Conservation (phyloP, 2,797 vertebrate genomes). For the Rhabdomys pumilio region DNA sequence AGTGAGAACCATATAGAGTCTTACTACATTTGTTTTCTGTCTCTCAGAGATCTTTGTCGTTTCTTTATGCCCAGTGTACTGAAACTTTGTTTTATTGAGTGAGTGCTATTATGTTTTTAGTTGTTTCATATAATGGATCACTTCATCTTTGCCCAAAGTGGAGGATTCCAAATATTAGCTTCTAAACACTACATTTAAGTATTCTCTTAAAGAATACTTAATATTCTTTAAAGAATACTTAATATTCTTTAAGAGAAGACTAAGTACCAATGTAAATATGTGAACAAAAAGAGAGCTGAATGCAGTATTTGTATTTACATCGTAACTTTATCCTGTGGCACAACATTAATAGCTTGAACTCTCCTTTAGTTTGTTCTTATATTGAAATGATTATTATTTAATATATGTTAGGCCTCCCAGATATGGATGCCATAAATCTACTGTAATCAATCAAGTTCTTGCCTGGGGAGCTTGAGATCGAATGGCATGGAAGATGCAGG, state of each 20-base stretch:
- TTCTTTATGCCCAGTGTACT: neutral
- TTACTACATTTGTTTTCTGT: neutral
- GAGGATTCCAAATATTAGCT: neutral
- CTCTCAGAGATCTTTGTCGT: neutral
- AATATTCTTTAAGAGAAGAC: neutral
- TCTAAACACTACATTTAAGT: neutral
- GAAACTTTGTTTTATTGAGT: neutral
- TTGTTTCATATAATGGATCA: slow-evolving; percentile 4
- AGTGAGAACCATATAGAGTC: neutral
- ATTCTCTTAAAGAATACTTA: neutral
- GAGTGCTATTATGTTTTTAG: neutral
- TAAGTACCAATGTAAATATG: slow-evolving; percentile 53
- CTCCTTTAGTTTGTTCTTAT: slow-evolving; percentile 70
- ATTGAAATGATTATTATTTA: slow-evolving; percentile 77
- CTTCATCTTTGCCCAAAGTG: neutral
- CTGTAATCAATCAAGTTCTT: slow-evolving; percentile 74
- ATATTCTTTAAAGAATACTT: neutral
- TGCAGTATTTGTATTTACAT: slow-evolving; percentile 61
- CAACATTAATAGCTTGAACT: slow-evolving; percentile 60
- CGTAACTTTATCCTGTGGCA: slow-evolving; percentile 43
- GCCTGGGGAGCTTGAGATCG: slow-evolving; percentile 59
- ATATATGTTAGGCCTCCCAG: slow-evolving; percentile 73
- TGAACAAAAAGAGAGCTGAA: slow-evolving; percentile 9
- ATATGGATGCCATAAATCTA: slow-evolving; percentile 46
- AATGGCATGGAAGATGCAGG: slow-evolving; percentile 9